Base-by-base conservation (phyloP, 1,140 invertebrate species). In the Psilanteris sp. region DNA sequence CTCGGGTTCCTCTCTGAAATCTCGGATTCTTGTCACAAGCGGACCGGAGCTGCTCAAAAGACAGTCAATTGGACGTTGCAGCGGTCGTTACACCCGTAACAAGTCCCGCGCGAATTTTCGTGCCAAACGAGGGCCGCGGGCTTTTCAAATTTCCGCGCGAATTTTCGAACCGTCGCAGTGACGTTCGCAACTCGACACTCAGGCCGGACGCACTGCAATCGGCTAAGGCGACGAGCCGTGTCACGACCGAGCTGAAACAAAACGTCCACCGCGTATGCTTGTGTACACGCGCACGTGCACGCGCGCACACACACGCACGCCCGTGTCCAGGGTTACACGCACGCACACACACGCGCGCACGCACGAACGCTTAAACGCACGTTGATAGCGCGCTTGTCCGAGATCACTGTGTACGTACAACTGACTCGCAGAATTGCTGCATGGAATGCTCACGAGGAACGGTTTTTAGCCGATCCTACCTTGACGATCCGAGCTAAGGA, bases 381-480 rank as follows among this genome's bases (percentile, higher is more conserved):
- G 57, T 78, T 62, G 79, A 76, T 78, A 76, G 79, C 76, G 46
- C 76, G 71, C 79, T 72, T 72, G 71, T 78, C 76, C 66, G 54
- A 61, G 67, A 50, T 80, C 43, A 62, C 72, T 62, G 74, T 77
- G 67, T 67, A 13, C 57, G 73, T 79, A 59, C 82, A 81, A 85
- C 83, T 84, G 82, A 82, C 83, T 83, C 72, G 74, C 78, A 79
- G 82, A 83, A 85, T 83, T 83, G 81, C 83, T 74, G 79, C 76
- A 82, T 81, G 83, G 83, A 84, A 85, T 85, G 83, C 79, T 77
- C 79, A 81, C 81, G 80, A 83, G 82, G 83, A 83, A 85, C 81
- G 83, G 81, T 81, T 79, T 79, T 59, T 79, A 74, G 64, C 77
- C 78, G 61, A 81, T 80, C 80, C 80, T 81, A 81, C 80, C 81